Evolutionary conservation across 1,140 invertebrate species (phyloP).

Genomic region (Sinonovacula constricta): DNA sequence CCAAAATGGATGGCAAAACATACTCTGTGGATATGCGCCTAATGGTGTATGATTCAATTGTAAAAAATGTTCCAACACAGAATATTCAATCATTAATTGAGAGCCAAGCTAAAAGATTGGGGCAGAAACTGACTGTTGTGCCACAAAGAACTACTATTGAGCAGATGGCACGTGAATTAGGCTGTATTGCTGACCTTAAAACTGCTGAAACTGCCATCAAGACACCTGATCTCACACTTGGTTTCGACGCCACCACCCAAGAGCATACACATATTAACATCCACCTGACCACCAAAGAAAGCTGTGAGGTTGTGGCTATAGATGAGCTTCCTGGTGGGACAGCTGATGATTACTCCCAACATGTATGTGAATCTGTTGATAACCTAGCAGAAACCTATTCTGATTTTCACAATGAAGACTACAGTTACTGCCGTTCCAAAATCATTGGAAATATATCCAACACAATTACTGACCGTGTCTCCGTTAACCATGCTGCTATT

Average conservation of each 20-base stretch:
- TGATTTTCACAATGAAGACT: background rate
- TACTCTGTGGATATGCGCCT: too few relatives aligned
- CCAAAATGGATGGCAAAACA: too few relatives aligned
- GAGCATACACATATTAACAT: background rate
- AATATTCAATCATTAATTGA: too few relatives aligned
- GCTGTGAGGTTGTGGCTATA: too few relatives aligned
- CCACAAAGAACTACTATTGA: too few relatives aligned
- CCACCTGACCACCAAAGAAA: constrained; percentile 39
- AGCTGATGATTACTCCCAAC: constrained; percentile 37
- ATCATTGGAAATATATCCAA: constrained; percentile 24
- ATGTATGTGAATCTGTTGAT: too few relatives aligned
- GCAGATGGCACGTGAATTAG: too few relatives aligned
- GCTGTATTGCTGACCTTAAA: too few relatives aligned
- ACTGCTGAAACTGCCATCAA: too few relatives aligned
- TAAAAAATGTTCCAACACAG: background rate
- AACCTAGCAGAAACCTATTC: too few relatives aligned
- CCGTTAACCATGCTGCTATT: constrained; percentile 33
- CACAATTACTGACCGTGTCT: constrained; percentile 26
- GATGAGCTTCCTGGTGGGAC: constrained; percentile 42
- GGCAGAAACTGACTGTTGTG: background rate
- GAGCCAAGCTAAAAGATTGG: background rate
- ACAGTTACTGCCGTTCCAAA: background rate
- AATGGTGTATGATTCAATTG: background rate
- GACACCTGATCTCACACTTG: too few relatives aligned
- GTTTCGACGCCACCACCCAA: too few relatives aligned